Percentiles rank a stretch among this genome's conserved stretches.
Conservation (phyloP, 2,113 vertebrate genomes). For the Sinocyclocheilus maitianheensis region DNA sequence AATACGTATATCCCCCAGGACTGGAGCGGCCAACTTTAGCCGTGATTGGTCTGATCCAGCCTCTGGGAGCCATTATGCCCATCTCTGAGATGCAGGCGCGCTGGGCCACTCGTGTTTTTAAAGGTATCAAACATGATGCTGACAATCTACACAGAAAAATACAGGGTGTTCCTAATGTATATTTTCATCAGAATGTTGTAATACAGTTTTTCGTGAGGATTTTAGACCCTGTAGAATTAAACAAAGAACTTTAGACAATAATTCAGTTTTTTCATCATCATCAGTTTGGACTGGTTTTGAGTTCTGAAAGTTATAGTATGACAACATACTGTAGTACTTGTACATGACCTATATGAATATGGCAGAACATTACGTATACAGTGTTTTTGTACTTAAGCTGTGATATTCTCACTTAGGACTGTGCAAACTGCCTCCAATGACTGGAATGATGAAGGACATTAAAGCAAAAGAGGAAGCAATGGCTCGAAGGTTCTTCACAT, state of each 20-base stretch:
- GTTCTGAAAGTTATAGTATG: not conserved
- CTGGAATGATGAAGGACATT: conserved; percentile 79
- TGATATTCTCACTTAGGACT: conserved; percentile 67
- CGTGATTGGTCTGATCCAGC: conserved; percentile 87
- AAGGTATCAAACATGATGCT: conserved; percentile 63
- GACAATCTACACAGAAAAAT: not conserved
- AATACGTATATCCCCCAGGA: conserved; percentile 80
- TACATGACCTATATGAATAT: too few species aligned
- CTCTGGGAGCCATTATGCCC: conserved; percentile 90
- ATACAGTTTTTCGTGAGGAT: not conserved
- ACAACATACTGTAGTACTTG: too few species aligned
- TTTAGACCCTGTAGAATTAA: not conserved
- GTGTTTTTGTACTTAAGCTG: not conserved
- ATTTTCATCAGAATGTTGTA: too few species aligned
- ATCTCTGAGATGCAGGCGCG: conserved; percentile 88
- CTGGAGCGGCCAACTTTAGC: conserved; percentile 84
- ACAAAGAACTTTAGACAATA: not conserved
- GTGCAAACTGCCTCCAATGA: conserved; percentile 71
- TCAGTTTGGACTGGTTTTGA: not conserved
- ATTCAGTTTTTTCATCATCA: too few species aligned
- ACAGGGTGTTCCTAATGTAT: too few species aligned
- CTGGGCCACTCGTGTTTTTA: conserved; percentile 86
- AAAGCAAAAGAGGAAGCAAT: conserved; percentile 74
- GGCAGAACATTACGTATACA: not conserved
- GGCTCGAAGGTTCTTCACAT: conserved; percentile 70